Percentiles rank a stretch among this genome's conserved stretches.
Evolutionary conservation across 2,113 vertebrate genomes (phyloP).

Genomic region (Pseudorectes ferrugineus): DNA sequence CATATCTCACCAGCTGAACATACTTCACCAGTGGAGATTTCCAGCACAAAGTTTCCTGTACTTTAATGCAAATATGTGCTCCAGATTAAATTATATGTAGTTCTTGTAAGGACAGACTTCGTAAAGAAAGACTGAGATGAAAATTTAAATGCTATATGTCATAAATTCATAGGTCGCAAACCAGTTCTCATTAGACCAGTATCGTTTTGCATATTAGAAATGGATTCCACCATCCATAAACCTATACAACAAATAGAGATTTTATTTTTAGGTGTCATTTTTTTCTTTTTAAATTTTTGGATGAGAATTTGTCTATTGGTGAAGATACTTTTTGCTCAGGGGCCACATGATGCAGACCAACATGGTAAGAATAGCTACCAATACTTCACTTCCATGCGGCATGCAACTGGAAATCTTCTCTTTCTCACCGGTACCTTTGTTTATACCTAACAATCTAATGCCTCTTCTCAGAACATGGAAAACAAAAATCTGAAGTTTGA

Average conservation of each 20-base stretch:
- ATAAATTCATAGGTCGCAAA: not conserved
- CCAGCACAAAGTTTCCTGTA: not conserved
- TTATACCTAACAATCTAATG: not conserved
- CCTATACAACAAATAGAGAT: not conserved
- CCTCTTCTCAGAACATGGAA: not conserved
- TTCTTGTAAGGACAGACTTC: not conserved
- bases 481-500: not conserved
- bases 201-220: not conserved
- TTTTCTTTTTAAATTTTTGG: not conserved
- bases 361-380: not conserved
- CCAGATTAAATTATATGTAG: not conserved
- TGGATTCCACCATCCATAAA: not conserved
- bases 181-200: not conserved
- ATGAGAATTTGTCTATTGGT: not conserved
- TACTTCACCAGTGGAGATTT: not conserved
- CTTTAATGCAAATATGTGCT: not conserved
- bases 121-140: not conserved
- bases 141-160: not conserved
- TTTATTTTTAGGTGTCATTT: not conserved
- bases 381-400: not conserved
- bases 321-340: not conserved
- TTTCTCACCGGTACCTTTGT: not conserved
- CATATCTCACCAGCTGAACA: not conserved
- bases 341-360: not conserved
- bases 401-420: not conserved